Evolutionary conservation across 2,797 vertebrate genomes (phyloP), one percentile per base, ranked within the genome.

Genomic region (Helostoma temminkii): DNA sequence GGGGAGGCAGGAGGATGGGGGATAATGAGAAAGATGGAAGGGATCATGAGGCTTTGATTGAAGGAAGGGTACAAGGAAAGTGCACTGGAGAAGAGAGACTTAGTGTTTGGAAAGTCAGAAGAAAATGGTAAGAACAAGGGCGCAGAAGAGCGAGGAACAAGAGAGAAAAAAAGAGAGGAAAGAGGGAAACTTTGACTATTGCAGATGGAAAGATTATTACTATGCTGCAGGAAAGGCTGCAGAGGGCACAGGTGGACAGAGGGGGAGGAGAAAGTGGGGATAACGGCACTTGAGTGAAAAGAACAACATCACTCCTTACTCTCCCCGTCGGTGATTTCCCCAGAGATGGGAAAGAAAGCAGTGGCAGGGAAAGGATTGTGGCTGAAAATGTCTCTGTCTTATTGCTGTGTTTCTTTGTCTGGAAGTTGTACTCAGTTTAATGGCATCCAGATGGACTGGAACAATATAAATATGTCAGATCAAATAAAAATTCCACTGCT

Each of bases 251-350:
- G 84, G 81, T 74, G 79, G 84, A 78, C 49, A 24, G 57, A 49
- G 62, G 26, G 53, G 70, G 41, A 61, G 36, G 50, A 59, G 54
- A 57, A 47, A 60, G 67, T 48, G 1, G 16, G 55, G 62, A 37
- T 24, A 75, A 64, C 60, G 10, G 55, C 62, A 55, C 72, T 68
- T 68, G 74, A 84, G 80, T 61, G 66, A 85, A 86, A 83, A 80
- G 72, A 87, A 87, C 83, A 88, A 68, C 81, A 81, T 82, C 66
- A 61, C 73, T 47, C 53, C 67, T 46, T 60, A 65, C 56, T 57
- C 62, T n/a, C 56, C 81, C 62, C 14, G 18, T 49, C 0, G 41
- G 54, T 88, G 85, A 90, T 91, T 91, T 91, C 90, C 85, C 90
- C 78, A 21, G 88, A 84, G 88, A 73, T 50, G 26, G 19, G 15